Base-by-base conservation (phyloP, 2,888 invertebrate genomes). In the Panopea generosa region DNA sequence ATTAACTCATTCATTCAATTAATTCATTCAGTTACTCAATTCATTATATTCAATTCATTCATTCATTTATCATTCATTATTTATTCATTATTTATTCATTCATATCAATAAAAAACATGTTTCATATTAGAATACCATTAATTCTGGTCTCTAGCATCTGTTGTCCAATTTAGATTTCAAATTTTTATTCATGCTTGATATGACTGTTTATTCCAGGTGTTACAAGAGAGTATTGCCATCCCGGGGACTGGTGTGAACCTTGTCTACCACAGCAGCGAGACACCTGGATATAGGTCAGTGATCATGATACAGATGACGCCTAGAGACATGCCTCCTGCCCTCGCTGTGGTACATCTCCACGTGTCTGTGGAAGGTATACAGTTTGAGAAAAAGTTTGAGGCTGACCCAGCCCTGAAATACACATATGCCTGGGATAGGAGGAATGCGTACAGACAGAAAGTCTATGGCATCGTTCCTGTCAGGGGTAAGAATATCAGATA, bases 371-470 rank as follows among this genome's bases (percentile, higher is more conserved):
- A 98, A 93, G 99, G 99, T 4, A 97, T 97, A 1, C 94, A 97
- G 16, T 96, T 98, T 92, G 96, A 97, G 16, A 96, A 96, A 93
- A 96, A 96, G 0, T 98, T 99, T 92, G 99, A 99, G 93, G 98
- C 99, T 0, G 98, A 98, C 93, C 97, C 98, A 0, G 97, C 97
- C 91, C 94, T 99, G 72, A 97, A 96, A 61, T 98, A 98, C 93
- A 97, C 97, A 9, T 99, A 98, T 92, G 97, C 98, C 1, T 99
- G 99, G 99, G 98, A 98, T 93, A 97, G 98, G 92, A 94, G 97
- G 78, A 99, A 99, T 93, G 98, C 98, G 49, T 99, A 99, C 93
- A 96, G 97, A 90, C 98, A 99, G 93, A 98, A 98, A 94, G 99
- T 99, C 7, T 99, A 98, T 89, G 99, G 99, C 14, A 97, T 99